Evolutionary conservation across 2,888 invertebrate genomes (phyloP).

Genomic region (Dryadula phaetusa): DNA sequence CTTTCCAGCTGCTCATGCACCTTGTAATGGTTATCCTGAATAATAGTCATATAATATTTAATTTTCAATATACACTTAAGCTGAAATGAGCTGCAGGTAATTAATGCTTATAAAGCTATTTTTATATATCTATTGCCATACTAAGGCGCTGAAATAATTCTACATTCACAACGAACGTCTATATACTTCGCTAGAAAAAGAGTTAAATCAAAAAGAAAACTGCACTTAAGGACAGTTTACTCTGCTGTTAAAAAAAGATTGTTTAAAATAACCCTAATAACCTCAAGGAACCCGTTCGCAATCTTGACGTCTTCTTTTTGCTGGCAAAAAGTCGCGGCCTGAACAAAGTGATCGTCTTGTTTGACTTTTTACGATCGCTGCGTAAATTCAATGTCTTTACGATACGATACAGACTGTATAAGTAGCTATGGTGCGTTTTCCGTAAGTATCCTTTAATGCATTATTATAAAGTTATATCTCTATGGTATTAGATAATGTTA

Average conservation of each 20-base stretch:
- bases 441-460: constrained; percentile 17
- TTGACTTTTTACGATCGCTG: constrained; percentile 45
- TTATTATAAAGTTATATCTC: constrained; percentile 7
- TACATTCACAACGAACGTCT: too few species aligned
- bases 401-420: constrained; percentile 47
- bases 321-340: constrained; percentile 46
- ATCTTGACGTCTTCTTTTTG: constrained; percentile 47
- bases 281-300: constrained; percentile 57
- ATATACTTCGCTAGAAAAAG: background rate
- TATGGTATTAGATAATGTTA: background rate
- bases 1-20: too few species aligned
- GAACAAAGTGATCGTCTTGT: constrained; percentile 49
- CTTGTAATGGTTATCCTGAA: too few species aligned
- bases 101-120: too few species aligned
- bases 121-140: too few species aligned
- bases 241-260: constrained; percentile 43
- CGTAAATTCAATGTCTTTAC: constrained; percentile 48
- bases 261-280: constrained; percentile 57
- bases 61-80: too few species aligned
- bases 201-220: background rate
- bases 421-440: constrained; percentile 48
- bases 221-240: too few species aligned
- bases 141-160: too few species aligned
- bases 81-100: too few species aligned
- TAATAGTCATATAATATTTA: too few species aligned